These are phyloP conservation scores for Ammospiza caudacuta DNA, from an alignment of 2,113 vertebrate genomes.

Conservation along the genomic window DNA sequence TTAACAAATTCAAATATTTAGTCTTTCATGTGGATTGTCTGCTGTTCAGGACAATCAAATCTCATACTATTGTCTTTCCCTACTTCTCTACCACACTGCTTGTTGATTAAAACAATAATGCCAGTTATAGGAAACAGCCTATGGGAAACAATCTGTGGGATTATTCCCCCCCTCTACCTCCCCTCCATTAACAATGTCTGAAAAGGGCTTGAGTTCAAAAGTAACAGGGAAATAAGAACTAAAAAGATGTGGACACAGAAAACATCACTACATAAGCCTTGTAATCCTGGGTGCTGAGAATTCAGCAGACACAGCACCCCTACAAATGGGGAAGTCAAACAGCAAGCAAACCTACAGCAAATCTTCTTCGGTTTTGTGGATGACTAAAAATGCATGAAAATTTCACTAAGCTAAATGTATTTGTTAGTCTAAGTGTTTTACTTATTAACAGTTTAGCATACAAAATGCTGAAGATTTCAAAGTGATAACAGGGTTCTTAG, in stretches of 20 bases:
- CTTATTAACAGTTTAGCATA: constrained; percentile 39
- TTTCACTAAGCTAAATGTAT: not conserved
- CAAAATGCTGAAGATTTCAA: not conserved
- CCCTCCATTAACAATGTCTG: not conserved
- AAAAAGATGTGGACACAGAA: not conserved
- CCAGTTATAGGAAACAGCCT: not conserved
- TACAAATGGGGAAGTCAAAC: not conserved
- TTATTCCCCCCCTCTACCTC: no score
- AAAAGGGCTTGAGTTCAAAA: not conserved
- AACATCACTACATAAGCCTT: not conserved
- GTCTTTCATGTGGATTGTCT: constrained; percentile 36
- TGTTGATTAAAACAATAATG: not conserved
- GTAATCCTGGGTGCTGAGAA: not conserved
- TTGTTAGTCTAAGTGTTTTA: constrained; percentile 49
- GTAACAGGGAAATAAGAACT: not conserved
- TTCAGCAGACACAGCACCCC: not conserved
- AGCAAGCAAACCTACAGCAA: not conserved
- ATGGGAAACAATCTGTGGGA: not conserved
- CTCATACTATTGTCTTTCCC: not conserved
- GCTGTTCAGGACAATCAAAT: constrained; percentile 13
- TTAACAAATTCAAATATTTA: constrained; percentile 25
- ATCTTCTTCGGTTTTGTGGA: not conserved
- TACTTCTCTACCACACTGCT: not conserved
- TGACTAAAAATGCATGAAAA: constrained; percentile 22
- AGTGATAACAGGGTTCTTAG: not conserved